Conservation (phyloP, 2,797 vertebrate species). For the Capromys pilorides region DNA sequence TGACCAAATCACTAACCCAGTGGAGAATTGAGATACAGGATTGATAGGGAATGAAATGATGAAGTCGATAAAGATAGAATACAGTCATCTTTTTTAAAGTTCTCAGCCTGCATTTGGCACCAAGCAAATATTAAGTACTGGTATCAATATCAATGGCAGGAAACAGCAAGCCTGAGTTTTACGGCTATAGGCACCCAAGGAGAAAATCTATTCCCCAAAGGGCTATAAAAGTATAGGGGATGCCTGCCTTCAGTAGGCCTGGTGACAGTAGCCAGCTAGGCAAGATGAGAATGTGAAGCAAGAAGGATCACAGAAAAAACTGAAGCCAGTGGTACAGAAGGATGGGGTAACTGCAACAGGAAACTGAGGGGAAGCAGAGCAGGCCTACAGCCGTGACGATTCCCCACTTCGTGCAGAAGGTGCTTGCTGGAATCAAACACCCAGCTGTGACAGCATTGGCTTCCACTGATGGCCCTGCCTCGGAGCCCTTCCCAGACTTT, state of each 20-base stretch:
- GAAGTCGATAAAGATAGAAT: background rate
- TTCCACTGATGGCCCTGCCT: background rate
- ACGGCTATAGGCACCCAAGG: background rate
- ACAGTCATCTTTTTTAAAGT: background rate
- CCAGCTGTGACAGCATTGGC: background rate
- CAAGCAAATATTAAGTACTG: background rate
- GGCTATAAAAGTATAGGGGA: background rate
- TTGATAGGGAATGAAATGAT: background rate
- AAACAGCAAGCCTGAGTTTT: background rate
- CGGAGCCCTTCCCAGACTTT: background rate
- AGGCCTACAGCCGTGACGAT: background rate
- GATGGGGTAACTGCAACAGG: background rate
- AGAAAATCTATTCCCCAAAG: background rate
- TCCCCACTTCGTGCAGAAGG: background rate
- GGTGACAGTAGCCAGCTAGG: background rate
- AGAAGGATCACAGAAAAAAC: background rate
- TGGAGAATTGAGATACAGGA: background rate
- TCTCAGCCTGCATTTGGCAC: background rate
- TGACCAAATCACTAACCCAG: background rate
- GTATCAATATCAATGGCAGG: background rate
- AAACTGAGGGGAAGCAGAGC: background rate
- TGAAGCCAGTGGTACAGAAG: background rate
- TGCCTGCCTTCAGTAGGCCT: background rate
- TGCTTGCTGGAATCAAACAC: background rate
- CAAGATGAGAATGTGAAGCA: background rate